Evolutionary conservation across 2,888 invertebrate genomes (phyloP).

Genomic region (Eilema caniola): DNA sequence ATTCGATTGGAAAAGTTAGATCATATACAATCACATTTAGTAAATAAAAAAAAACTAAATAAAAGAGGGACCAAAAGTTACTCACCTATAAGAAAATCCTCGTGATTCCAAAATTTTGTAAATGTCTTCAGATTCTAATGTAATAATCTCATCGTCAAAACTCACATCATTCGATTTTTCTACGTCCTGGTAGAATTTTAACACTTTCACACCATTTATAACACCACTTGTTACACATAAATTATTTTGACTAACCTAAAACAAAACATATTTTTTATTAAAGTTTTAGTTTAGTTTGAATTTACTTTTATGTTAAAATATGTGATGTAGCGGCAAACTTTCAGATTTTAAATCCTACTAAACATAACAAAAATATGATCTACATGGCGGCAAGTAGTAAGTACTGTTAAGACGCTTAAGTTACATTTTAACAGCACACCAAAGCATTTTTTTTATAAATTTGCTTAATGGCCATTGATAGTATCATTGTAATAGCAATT

Average conservation of each 20-base stretch:
- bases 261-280: not conserved
- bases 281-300: too few relatives aligned
- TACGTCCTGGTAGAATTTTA: slow-evolving; percentile 25
- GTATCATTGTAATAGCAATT: too few relatives aligned
- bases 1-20: not conserved
- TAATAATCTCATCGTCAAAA: slow-evolving; percentile 41
- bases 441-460: not conserved
- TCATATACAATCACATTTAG: not conserved
- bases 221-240: slow-evolving; percentile 38
- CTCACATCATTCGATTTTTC: slow-evolving; percentile 14
- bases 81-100: slow-evolving; percentile 57
- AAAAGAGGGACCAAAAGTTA: not conserved
- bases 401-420: too few relatives aligned
- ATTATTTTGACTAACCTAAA: slow-evolving; percentile 49
- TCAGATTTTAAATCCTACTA: too few relatives aligned
- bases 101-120: slow-evolving; percentile 53
- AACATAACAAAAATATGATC: too few relatives aligned
- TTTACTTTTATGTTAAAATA: too few relatives aligned
- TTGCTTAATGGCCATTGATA: too few relatives aligned
- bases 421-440: too few relatives aligned
- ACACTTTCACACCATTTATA: slow-evolving; percentile 24
- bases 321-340: too few relatives aligned
- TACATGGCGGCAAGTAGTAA: too few relatives aligned
- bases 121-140: slow-evolving; percentile 50
- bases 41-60: not conserved